Percentiles rank a stretch among this genome's conserved stretches.
These are phyloP conservation scores for Trichomalopsis sarcophagae DNA, from an alignment of 1,140 invertebrate species.

Conservation along the genomic window DNA sequence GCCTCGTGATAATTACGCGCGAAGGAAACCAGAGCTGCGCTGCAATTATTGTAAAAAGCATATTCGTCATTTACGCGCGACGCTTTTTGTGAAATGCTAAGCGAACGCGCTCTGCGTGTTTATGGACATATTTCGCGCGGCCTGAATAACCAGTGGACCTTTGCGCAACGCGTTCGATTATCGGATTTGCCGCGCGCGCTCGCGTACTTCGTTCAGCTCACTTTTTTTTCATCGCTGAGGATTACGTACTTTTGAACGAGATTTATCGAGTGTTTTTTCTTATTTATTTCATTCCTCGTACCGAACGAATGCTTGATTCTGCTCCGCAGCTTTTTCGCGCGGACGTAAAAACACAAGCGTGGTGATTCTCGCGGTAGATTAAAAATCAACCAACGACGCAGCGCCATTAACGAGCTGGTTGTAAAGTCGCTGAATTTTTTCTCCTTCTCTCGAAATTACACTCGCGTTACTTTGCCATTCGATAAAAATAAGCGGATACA, in stretches of 20 bases:
- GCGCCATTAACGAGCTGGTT: background rate
- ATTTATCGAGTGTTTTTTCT: background rate
- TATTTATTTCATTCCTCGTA: background rate
- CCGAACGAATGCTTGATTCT: background rate
- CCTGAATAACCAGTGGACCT: background rate
- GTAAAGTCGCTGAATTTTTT: background rate
- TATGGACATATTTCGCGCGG: constrained; percentile 21
- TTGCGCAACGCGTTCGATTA: background rate
- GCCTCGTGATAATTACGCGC: background rate
- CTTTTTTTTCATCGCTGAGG: background rate
- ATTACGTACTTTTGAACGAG: background rate
- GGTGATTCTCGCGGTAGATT: background rate
- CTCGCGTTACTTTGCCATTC: background rate
- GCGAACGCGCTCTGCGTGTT: constrained; percentile 19
- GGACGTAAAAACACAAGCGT: background rate
- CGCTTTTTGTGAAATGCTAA: constrained; percentile 18
- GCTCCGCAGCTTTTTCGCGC: no score
- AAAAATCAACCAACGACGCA: background rate
- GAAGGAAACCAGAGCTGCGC: background rate
- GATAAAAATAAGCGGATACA: background rate
- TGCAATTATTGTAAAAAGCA: constrained; percentile 5
- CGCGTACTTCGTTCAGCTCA: no score
- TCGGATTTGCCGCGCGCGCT: background rate
- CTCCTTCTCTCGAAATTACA: background rate
- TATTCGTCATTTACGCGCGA: background rate